These are phyloP conservation scores for Ceyx erithaca DNA, from an alignment of 2,797 vertebrate genomes.

Conservation along the genomic window DNA sequence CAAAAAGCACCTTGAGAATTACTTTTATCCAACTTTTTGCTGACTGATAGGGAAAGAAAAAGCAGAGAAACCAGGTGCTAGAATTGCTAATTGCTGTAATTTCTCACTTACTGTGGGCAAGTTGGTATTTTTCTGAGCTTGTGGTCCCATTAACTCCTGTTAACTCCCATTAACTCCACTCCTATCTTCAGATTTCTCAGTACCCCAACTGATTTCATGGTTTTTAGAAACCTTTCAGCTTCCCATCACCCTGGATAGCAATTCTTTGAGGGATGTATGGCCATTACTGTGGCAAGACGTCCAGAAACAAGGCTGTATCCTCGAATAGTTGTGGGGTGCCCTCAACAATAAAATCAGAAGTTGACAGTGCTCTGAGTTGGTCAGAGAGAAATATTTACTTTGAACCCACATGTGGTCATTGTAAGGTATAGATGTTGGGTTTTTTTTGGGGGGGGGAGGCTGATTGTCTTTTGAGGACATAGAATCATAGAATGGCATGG, in stretches of 20 bases:
- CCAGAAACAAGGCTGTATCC: background rate
- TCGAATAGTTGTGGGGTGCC: background rate
- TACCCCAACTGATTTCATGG: background rate
- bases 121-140: background rate
- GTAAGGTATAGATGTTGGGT: accelerated
- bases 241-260: background rate
- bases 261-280: background rate
- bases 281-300: background rate
- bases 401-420: background rate
- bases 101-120: background rate
- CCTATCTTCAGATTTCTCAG: background rate
- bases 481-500: no score
- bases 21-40: background rate
- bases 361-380: background rate
- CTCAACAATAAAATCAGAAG: background rate
- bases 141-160: background rate
- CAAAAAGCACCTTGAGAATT: background rate
- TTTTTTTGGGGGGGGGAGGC: background rate
- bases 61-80: background rate
- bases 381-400: background rate
- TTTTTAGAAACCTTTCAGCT: background rate
- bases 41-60: background rate
- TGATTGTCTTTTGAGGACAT: background rate
- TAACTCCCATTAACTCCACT: background rate
- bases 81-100: background rate